A percentile compares a stretch with the other conserved stretches of the same genome.
phyloP scores from a whole-genome alignment of 2,888 invertebrate genomes.

The Dermolepida albohirtum region DNA sequence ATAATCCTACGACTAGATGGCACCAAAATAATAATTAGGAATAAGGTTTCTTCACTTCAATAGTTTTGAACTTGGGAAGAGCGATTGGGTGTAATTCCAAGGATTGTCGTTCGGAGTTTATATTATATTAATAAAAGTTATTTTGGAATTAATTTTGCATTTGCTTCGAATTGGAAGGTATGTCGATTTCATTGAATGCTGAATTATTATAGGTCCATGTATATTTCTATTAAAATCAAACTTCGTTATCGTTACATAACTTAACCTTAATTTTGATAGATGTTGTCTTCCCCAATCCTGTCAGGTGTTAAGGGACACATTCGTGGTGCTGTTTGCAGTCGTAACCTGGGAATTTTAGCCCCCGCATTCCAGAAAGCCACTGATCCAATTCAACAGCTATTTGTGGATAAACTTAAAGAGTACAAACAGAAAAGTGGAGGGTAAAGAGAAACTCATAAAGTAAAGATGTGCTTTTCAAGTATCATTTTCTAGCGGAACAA shows the following conservation, averaged over 20 bases:
- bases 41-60: too few relatives aligned
- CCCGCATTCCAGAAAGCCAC: constrained; percentile 76
- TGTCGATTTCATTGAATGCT: too few relatives aligned
- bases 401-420: constrained; percentile 91
- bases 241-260: not conserved
- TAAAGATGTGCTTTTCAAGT: not conserved
- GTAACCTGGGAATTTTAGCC: constrained; percentile 80
- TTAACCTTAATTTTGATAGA: constrained; percentile 2
- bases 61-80: too few relatives aligned
- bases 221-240: too few relatives aligned
- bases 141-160: too few relatives aligned
- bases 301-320: constrained; percentile 1
- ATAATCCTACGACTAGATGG: too few relatives aligned
- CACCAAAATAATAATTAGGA: too few relatives aligned
- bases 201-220: too few relatives aligned
- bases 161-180: too few relatives aligned
- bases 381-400: constrained; percentile 95
- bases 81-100: too few relatives aligned
- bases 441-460: not conserved
- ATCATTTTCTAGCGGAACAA: constrained; percentile 74
- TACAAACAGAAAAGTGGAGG: constrained; percentile 70
- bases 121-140: too few relatives aligned
- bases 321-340: constrained; percentile 66
- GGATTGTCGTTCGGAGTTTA: too few relatives aligned
- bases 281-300: constrained; percentile 9